phyloP scores from a whole-genome alignment of 2,797 vertebrate species.

The Perodicticus potto region DNA sequence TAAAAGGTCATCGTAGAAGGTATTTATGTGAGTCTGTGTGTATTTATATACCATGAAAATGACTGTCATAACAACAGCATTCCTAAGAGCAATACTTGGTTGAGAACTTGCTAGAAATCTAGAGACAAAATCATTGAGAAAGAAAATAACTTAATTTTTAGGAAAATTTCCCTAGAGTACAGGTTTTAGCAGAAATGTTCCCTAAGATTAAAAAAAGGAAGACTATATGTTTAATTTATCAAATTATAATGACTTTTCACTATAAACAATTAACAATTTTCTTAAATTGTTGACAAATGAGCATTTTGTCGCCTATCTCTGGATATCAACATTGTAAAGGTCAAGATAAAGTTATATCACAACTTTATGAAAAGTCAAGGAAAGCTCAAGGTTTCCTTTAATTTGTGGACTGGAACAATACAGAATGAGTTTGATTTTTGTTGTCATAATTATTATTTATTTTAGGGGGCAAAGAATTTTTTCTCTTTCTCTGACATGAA shows the following conservation, averaged over 20 bases:
- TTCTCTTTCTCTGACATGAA: not conserved
- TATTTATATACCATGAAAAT: not conserved
- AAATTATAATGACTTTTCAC: not conserved
- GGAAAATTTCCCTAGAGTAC: not conserved
- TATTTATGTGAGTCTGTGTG: not conserved
- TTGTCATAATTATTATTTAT: not conserved
- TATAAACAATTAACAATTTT: not conserved
- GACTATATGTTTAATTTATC: not conserved
- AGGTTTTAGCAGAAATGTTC: not conserved
- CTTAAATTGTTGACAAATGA: not conserved
- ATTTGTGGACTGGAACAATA: not conserved
- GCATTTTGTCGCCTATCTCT: not conserved
- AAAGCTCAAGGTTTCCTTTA: not conserved
- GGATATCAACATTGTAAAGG: not conserved
- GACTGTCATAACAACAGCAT: not conserved
- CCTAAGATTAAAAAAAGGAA: not conserved
- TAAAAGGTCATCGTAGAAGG: not conserved
- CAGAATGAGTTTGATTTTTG: not conserved
- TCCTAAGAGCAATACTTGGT: not conserved
- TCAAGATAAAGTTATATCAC: not conserved
- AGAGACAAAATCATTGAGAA: conserved; percentile 7
- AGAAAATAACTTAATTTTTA: conserved; percentile 19
- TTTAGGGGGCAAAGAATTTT: not conserved
- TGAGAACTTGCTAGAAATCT: not conserved
- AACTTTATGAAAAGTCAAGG: not conserved